phyloP scores from a whole-genome alignment of 2,113 vertebrate genomes.

The Donacobius atricapilla region DNA sequence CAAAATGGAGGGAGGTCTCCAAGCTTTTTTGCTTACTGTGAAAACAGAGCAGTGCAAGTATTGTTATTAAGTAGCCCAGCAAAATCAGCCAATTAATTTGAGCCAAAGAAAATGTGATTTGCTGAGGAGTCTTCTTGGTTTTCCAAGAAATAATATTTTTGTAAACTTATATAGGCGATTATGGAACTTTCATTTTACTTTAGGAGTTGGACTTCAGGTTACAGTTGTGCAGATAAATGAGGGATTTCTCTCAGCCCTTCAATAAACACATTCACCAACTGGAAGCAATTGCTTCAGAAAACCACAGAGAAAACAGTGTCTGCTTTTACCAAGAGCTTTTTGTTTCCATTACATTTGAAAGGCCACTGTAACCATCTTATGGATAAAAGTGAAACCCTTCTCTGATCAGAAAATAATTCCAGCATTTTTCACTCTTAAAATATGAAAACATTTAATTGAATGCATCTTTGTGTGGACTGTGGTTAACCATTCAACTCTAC shows the following conservation, averaged over 20 bases:
- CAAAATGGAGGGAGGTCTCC: not conserved
- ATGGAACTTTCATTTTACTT: constrained; percentile 4
- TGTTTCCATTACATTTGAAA: constrained; percentile 43
- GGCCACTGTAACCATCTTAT: not conserved
- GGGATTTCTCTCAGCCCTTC: constrained; percentile 45
- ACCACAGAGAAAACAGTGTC: constrained; percentile 43
- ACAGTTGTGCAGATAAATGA: constrained; percentile 31
- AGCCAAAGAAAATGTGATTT: constrained; percentile 52
- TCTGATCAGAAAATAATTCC: constrained; percentile 24
- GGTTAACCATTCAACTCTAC: not conserved
- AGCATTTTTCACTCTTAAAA: not conserved
- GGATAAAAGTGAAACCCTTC: constrained; percentile 6
- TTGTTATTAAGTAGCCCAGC: constrained; percentile 40
- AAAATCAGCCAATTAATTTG: constrained; percentile 28
- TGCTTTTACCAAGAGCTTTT: constrained; percentile 56
- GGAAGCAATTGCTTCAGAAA: constrained; percentile 67
- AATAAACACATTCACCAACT: constrained; percentile 59
- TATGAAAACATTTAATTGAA: constrained; percentile 40
- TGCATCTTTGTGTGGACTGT: not conserved
- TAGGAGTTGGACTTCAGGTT: constrained; percentile 31
- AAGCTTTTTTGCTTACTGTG: not conserved
- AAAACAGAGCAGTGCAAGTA: constrained; percentile 26
- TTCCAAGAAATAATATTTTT: constrained; percentile 63
- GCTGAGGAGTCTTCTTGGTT: constrained; percentile 19
- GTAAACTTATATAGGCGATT: constrained; percentile 38